phyloP scores from a whole-genome alignment of 2,888 invertebrate genomes.

The Polymixis flavicincta region DNA sequence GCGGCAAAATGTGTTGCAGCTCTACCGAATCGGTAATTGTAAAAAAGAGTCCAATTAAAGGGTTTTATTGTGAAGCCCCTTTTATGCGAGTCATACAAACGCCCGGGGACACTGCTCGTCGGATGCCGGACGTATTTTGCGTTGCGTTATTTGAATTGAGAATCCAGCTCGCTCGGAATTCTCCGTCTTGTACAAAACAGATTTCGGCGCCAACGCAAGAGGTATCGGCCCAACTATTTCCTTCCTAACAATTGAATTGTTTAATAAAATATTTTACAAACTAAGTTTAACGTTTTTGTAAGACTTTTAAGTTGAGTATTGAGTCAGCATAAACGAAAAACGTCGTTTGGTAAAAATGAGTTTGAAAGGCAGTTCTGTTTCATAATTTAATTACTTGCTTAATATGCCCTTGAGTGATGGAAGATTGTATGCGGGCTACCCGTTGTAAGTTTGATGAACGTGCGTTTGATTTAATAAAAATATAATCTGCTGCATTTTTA shows the following conservation, averaged over 20 bases:
- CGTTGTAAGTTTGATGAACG: background rate
- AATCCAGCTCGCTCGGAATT: conserved; percentile 8
- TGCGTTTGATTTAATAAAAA: too few species aligned
- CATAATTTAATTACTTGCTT: too few species aligned
- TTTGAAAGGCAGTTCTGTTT: background rate
- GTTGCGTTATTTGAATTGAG: conserved; percentile 37
- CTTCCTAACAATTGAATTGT: background rate
- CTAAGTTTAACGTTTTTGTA: background rate
- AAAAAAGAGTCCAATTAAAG: conserved; percentile 26
- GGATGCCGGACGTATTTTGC: conserved; percentile 8
- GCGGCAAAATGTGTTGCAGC: background rate
- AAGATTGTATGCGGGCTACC: background rate
- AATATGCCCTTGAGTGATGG: background rate
- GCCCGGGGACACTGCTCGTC: background rate
- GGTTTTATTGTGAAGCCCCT: conserved; percentile 20
- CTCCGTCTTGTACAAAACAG: background rate
- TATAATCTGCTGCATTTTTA: background rate
- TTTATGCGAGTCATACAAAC: conserved; percentile 8
- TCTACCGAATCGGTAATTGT: background rate
- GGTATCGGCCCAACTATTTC: conserved; percentile 1
- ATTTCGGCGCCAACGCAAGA: background rate
- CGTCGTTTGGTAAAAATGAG: background rate
- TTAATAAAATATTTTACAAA: conserved; percentile 2
- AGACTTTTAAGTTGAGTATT: background rate
- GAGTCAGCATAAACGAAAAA: too few species aligned